A percentile compares a stretch with the other conserved stretches of the same genome.
These are phyloP conservation scores for Schizaphis graminum DNA, from an alignment of 2,888 invertebrate genomes.

Conservation along the genomic window DNA sequence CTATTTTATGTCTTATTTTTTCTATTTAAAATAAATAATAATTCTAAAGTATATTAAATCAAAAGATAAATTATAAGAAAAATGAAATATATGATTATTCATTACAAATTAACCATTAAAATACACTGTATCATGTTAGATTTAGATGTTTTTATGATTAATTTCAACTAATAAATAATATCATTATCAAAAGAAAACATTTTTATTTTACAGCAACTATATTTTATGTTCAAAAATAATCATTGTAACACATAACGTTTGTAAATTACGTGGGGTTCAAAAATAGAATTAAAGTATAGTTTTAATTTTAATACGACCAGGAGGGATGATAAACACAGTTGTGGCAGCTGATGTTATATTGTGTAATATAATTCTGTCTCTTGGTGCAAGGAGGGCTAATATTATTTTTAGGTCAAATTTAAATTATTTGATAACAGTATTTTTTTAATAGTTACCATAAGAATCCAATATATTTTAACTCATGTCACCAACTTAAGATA, in stretches of 20 bases:
- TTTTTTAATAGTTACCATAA: neutral
- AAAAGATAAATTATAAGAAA: neutral
- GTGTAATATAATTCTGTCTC: neutral
- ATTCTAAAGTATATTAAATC: no score
- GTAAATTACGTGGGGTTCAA: neutral
- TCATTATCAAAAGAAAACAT: neutral
- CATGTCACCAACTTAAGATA: neutral
- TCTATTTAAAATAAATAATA: no score
- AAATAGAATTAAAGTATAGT: neutral
- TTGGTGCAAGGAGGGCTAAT: neutral
- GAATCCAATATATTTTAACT: neutral
- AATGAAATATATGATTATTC: no score
- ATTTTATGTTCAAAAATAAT: neutral
- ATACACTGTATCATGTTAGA: neutral
- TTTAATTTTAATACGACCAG: neutral
- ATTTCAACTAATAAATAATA: neutral
- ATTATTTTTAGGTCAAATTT: neutral
- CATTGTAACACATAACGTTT: neutral
- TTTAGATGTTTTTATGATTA: neutral
- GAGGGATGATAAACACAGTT: neutral
- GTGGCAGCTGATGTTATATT: constrained; percentile 12
- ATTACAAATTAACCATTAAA: no score
- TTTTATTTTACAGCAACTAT: neutral
- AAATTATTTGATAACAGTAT: neutral
- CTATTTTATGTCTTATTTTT: no score